Percentiles rank a stretch among this genome's conserved stretches.
phyloP scores from a whole-genome alignment of 2,888 invertebrate genomes.

The Sphaerophoria taeniata region DNA sequence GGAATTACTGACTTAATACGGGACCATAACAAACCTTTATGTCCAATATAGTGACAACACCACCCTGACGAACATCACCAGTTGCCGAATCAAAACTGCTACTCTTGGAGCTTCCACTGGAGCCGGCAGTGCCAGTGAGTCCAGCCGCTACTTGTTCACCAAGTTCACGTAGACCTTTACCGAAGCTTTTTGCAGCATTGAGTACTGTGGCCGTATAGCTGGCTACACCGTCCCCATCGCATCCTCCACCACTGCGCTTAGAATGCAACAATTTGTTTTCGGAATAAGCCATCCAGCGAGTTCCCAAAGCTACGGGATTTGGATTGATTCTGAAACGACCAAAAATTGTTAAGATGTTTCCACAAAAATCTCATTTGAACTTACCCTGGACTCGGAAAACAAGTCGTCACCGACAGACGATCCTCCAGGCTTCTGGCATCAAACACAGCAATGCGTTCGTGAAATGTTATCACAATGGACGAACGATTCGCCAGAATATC shows the following conservation, averaged over 20 bases:
- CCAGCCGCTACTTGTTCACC: conserved; percentile 97
- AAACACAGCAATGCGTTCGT: conserved; percentile 95
- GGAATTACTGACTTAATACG: too few species aligned
- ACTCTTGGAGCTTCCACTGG: conserved; percentile 81
- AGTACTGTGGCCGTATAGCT: conserved; percentile 96
- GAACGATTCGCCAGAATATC: conserved; percentile 95
- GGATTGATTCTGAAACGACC: conserved; percentile 82
- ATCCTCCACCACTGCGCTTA: conserved; percentile 92
- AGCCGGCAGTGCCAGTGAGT: conserved; percentile 88
- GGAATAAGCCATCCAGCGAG: conserved; percentile 93
- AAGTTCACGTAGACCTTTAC: conserved; percentile 94
- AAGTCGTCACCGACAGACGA: conserved; percentile 93
- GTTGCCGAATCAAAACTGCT: conserved; percentile 83
- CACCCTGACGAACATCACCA: conserved; percentile 89
- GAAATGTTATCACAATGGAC: conserved; percentile 93
- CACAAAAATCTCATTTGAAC: conserved; percentile 44
- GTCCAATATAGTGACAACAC: conserved; percentile 94
- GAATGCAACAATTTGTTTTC: conserved; percentile 92
- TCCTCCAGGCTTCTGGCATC: conserved; percentile 95
- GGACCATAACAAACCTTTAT: conserved; percentile 85
- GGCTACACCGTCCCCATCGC: conserved; percentile 93
- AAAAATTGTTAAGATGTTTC: neutral
- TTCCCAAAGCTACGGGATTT: conserved; percentile 94
- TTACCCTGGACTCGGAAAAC: conserved; percentile 92
- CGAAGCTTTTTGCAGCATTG: conserved; percentile 96